Conservation (phyloP, 2,888 invertebrate species). For the Phrixothrix hirtus region DNA sequence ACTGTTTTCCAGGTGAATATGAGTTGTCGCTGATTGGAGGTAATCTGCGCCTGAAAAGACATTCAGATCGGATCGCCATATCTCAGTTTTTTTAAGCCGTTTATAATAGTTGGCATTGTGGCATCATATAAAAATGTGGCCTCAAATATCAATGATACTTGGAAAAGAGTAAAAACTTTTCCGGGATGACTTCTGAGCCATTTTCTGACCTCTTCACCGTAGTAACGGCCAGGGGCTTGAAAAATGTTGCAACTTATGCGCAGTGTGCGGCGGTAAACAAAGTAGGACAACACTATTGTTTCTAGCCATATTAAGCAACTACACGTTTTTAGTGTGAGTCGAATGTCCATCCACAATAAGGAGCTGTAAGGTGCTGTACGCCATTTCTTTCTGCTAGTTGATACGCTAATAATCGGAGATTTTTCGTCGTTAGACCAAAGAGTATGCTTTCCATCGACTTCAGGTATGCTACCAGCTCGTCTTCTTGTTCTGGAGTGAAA, state of each 20-base stretch:
- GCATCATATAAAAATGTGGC: not conserved
- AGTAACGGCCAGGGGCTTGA: not conserved
- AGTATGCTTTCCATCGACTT: not conserved
- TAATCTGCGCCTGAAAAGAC: not conserved
- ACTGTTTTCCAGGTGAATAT: too few relatives aligned
- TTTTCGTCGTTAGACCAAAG: not conserved
- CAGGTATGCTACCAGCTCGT: conserved; percentile 1
- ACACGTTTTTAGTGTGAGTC: not conserved
- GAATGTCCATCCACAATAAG: not conserved
- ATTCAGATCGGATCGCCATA: not conserved
- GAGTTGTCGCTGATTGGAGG: not conserved
- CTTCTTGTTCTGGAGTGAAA: conserved; percentile 1
- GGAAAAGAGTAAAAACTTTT: not conserved
- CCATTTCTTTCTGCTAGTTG: not conserved
- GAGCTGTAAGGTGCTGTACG: not conserved
- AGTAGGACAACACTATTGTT: too few relatives aligned
- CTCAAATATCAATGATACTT: not conserved
- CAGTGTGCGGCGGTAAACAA: not conserved
- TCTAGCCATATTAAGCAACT: too few relatives aligned
- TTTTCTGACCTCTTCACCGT: not conserved
- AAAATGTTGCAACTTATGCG: not conserved
- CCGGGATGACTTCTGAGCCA: not conserved
- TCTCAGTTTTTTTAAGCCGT: not conserved
- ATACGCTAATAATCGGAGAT: not conserved
- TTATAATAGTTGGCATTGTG: not conserved